Evolutionary conservation across 2,797 vertebrate species (phyloP), one percentile per base, ranked within the genome.

Genomic region (Morelia viridis): DNA sequence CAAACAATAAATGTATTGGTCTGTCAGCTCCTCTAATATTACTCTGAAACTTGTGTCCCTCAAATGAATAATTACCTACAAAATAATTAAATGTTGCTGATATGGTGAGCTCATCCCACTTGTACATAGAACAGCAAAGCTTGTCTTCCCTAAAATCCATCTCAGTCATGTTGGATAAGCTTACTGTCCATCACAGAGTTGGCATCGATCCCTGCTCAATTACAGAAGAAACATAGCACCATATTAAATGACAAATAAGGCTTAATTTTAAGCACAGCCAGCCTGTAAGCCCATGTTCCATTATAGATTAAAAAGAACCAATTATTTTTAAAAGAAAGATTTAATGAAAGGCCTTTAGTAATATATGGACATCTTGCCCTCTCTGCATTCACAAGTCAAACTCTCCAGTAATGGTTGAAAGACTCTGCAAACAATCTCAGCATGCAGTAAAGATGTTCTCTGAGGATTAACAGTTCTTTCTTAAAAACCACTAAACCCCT

Each of bases 151-250:
- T 96, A 97, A 98, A 98, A 99, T 99, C 98, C 97, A 98, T 98
- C 98, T 98, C 97, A 94, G 97, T 99, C 98, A 98, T 97, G 97
- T 98, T 96, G 96, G 97, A 98, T 98, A 98, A 98, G 98, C 97
- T 97, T 96, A 97, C 96, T 97, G 98, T 97, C 98, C 97, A 97
- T 98, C 98, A 98, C 96, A 94, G 92, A 53, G 92, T 96, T 98
- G 98, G 98, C 98, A 97, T 97, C 93, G 85, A 98, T 97, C 96
- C 97, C 97, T 96, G 93, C 95, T 97, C 97, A 97, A 97, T 98
- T 98, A 97, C 94, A 95, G 93, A 96, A 96, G 94, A 97, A 97
- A 92, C 97, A 97, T 92, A 97, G 95, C 94, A 95, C 95, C 96
- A 95, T 96, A 97, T 97, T 97, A 97, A 98, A 97, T 97, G 94